Conservation (phyloP, 2,797 vertebrate genomes). For the Nannoperca australis region DNA sequence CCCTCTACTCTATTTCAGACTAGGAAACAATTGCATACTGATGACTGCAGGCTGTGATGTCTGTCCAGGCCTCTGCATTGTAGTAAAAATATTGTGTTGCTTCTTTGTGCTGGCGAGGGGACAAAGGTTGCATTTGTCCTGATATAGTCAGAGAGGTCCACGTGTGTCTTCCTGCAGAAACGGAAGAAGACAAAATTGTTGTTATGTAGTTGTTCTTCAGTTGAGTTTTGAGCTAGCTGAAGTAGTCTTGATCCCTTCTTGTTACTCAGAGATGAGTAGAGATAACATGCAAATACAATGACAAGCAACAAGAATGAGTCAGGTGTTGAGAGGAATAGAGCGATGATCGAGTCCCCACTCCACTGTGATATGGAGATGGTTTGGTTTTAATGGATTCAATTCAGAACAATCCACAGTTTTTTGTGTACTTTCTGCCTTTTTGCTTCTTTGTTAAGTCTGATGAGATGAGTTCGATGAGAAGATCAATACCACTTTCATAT, state of each 20-base stretch:
- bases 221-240: conserved; percentile 28
- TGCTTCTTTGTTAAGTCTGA: not conserved
- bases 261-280: conserved; percentile 12
- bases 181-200: not conserved
- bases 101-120: not conserved
- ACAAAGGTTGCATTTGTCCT: conserved; percentile 21
- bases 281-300: conserved; percentile 39
- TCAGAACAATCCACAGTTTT: conserved; percentile 13
- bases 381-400: conserved; percentile 16
- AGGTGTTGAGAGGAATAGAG: conserved; percentile 15
- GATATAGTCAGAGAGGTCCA: not conserved
- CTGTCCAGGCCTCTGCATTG: not conserved
- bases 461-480: not conserved
- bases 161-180: not conserved
- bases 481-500: not conserved
- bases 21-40: conserved; percentile 17
- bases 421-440: conserved; percentile 3
- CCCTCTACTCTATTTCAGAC: conserved; percentile 9
- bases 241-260: conserved; percentile 16
- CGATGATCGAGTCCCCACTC: not conserved
- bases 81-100: conserved; percentile 9
- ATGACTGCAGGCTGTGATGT: conserved; percentile 16
- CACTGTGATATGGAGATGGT: not conserved
- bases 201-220: not conserved
- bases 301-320: conserved; percentile 30